Evolutionary conservation across 2,888 invertebrate species (phyloP).

Genomic region (Bedellia somnulentella): DNA sequence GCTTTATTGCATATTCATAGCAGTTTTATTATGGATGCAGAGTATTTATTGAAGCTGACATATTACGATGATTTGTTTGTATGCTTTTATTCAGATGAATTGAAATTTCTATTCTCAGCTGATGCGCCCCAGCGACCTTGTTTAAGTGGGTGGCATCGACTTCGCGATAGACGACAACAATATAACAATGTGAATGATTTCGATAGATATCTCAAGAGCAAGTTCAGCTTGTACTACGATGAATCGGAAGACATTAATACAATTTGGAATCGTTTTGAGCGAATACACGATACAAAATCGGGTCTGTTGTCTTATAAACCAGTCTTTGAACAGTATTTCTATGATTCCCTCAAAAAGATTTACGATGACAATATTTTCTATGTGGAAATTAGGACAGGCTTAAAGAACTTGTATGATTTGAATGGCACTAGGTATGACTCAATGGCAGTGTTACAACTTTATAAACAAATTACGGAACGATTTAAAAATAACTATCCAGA

Average conservation of each 20-base stretch:
- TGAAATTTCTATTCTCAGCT: slow-evolving; percentile 34
- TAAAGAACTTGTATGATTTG: slow-evolving; percentile 64
- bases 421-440: slow-evolving; percentile 57
- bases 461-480: slow-evolving; percentile 51
- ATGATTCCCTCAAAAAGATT: slow-evolving; percentile 63
- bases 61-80: slow-evolving; percentile 64
- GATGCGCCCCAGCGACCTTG: slow-evolving; percentile 28
- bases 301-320: slow-evolving; percentile 64
- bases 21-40: slow-evolving; percentile 61
- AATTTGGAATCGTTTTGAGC: slow-evolving; percentile 63
- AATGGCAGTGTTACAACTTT: slow-evolving; percentile 56
- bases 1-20: slow-evolving; percentile 71
- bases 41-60: slow-evolving; percentile 64
- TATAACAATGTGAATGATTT: slow-evolving; percentile 40
- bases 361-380: slow-evolving; percentile 72
- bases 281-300: slow-evolving; percentile 49
- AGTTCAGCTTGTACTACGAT: slow-evolving; percentile 55
- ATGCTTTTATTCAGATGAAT: slow-evolving; percentile 28
- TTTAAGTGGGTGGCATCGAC: slow-evolving; percentile 42
- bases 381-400: slow-evolving; percentile 65
- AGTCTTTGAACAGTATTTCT: slow-evolving; percentile 64
- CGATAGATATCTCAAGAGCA: slow-evolving; percentile 50
- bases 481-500: slow-evolving; percentile 64
- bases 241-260: slow-evolving; percentile 48
- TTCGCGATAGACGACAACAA: slow-evolving; percentile 42